phyloP scores from a whole-genome alignment of 2,113 vertebrate genomes.

The Sus scrofa region DNA sequence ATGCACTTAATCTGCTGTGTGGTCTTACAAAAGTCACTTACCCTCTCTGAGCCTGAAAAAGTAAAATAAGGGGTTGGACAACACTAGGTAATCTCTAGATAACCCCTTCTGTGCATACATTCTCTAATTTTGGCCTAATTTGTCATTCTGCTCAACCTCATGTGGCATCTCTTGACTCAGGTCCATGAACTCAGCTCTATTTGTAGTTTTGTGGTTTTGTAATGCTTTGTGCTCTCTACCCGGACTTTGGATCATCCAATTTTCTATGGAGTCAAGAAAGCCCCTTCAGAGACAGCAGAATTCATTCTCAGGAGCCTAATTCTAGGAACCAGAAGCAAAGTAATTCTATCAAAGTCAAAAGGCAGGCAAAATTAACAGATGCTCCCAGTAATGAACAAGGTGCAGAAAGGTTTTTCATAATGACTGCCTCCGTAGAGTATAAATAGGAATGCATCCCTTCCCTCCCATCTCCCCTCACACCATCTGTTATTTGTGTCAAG shows the following conservation, averaged over 20 bases:
- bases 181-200: neutral
- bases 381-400: neutral
- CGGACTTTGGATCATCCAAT: neutral
- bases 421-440: neutral
- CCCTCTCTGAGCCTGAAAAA: neutral
- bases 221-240: neutral
- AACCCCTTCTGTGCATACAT: neutral
- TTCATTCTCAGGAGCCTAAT: neutral
- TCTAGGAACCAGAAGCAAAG: constrained; percentile 17
- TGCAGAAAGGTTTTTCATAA: neutral
- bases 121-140: neutral
- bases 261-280: constrained; percentile 12
- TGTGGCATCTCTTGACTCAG: neutral
- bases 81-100: neutral
- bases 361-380: neutral
- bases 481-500: constrained; percentile 18
- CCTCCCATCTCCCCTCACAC: neutral
- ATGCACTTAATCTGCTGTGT: neutral
- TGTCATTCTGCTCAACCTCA: neutral
- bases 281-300: neutral
- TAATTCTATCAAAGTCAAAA: neutral
- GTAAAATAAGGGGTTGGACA: neutral
- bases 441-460: neutral
- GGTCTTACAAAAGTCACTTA: neutral
- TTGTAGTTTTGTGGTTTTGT: neutral